Evolutionary conservation across 2,113 vertebrate species (phyloP).

Genomic region (Helogale parvula): DNA sequence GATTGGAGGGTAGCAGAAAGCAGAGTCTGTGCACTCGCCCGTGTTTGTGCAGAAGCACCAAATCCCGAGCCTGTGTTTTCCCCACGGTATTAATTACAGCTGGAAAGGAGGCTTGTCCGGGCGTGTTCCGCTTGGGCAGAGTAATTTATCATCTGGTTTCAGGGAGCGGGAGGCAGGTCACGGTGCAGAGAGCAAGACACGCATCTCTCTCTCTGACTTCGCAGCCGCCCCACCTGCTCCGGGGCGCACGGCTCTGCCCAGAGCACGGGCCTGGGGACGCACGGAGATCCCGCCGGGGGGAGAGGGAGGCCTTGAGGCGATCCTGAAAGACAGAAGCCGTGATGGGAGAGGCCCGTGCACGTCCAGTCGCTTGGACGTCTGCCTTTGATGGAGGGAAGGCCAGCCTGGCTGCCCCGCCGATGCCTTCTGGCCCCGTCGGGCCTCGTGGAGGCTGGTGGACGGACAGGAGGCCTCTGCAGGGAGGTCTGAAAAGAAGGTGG

Average conservation of each 20-base stretch:
- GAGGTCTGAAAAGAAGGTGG: accelerated
- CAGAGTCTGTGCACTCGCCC: accelerated
- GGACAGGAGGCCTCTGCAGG: neutral
- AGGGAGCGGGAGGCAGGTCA: neutral
- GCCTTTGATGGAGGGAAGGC: neutral
- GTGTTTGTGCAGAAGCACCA: neutral
- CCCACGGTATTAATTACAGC: slow-evolving; percentile 74
- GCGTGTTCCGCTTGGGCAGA: slow-evolving; percentile 44
- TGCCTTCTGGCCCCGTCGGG: neutral
- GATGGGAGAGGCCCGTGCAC: neutral
- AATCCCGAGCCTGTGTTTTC: slow-evolving; percentile 7
- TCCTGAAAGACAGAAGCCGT: neutral
- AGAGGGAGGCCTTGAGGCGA: neutral
- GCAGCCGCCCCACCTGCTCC: neutral
- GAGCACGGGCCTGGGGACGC: accelerated
- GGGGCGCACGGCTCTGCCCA: neutral
- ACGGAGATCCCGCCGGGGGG: accelerated
- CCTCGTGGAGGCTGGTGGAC: accelerated
- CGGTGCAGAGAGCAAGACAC: neutral
- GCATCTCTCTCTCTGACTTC: neutral
- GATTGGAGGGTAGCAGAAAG: neutral
- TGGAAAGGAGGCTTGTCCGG: slow-evolving; percentile 46
- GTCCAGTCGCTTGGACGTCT: accelerated
- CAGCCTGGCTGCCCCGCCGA: neutral
- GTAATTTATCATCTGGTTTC: slow-evolving; percentile 56